Conservation (phyloP, 2,888 invertebrate species). For the Ischnura elegans region DNA sequence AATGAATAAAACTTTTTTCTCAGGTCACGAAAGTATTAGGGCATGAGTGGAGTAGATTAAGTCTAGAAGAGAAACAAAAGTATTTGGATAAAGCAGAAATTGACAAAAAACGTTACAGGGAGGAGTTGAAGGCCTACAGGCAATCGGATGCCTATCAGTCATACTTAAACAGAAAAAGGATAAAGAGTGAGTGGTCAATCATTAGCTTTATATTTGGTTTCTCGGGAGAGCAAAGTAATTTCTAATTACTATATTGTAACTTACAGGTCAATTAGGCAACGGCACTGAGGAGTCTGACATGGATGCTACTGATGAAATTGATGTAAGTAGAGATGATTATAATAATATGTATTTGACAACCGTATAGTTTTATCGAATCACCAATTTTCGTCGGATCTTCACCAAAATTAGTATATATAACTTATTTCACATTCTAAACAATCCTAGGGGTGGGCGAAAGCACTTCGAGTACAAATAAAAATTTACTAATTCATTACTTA, state of each 20-base stretch:
- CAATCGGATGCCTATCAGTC: conserved; percentile 81
- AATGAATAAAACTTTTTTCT: no score
- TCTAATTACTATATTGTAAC: not conserved
- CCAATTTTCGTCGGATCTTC: no score
- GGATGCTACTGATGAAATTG: conserved; percentile 80
- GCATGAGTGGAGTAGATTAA: conserved; percentile 81
- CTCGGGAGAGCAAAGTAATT: not conserved
- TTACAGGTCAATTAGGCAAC: conserved; percentile 72
- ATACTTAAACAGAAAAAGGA: conserved; percentile 79
- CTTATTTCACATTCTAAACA: no score
- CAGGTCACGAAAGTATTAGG: conserved; percentile 80
- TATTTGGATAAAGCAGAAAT: conserved; percentile 81
- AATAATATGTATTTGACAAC: no score
- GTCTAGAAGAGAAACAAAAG: conserved; percentile 79
- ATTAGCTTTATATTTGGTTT: not conserved
- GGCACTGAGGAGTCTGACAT: conserved; percentile 77
- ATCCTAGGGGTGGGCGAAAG: no score
- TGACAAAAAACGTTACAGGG: conserved; percentile 81
- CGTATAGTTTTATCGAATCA: no score
- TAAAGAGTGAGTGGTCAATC: conserved; percentile 74
- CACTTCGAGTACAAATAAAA: no score
- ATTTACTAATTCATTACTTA: no score
- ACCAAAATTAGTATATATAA: no score
- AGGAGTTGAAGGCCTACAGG: conserved; percentile 80
- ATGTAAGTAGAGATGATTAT: conserved; percentile 77